Percentiles rank a stretch among this genome's conserved stretches.
These are phyloP conservation scores for Noctua comes DNA, from an alignment of 2,888 invertebrate species.

Conservation along the genomic window DNA sequence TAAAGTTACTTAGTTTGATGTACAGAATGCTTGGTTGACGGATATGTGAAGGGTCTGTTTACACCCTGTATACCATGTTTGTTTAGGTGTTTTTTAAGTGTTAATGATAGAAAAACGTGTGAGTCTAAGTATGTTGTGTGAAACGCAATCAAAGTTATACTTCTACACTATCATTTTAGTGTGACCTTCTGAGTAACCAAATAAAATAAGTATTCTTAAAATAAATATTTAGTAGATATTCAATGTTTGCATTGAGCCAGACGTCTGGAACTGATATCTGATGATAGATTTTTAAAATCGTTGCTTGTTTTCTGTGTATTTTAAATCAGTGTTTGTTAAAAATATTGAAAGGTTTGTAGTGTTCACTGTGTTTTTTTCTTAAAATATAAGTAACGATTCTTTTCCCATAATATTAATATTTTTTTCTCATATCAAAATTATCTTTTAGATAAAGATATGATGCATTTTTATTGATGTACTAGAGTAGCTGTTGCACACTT, in stretches of 20 bases:
- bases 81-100: too few species aligned
- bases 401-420: neutral
- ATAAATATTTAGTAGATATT: neutral
- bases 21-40: too few species aligned
- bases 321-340: neutral
- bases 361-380: neutral
- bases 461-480: too few species aligned
- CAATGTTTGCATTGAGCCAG: neutral
- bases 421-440: neutral
- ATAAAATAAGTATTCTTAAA: neutral
- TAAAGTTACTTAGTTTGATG: too few species aligned
- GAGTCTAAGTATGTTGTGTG: neutral
- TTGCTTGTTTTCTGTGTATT: neutral
- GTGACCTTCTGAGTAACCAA: neutral
- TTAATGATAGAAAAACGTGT: neutral
- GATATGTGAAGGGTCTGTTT: too few species aligned
- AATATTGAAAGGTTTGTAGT: neutral
- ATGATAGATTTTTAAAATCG: neutral
- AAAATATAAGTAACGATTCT: neutral
- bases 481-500: too few species aligned
- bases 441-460: too few species aligned
- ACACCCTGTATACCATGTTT: too few species aligned
- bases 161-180: neutral
- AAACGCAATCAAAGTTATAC: neutral
- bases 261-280: neutral